phyloP scores from a whole-genome alignment of 1,140 invertebrate species.

The Ectropis grisescens region DNA sequence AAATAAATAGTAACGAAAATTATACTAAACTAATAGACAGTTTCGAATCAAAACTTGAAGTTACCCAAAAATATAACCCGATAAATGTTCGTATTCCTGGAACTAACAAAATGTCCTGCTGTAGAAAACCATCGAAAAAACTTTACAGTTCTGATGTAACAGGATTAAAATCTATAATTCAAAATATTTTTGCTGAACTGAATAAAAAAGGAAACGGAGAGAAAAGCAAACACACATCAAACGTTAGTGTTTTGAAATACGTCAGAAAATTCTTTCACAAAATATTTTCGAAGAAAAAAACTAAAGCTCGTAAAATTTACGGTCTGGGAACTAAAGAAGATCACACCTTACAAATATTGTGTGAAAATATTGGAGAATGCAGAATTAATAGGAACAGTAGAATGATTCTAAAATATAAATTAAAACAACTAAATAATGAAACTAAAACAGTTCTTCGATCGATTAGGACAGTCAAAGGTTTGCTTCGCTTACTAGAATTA shows the following conservation, averaged over 20 bases:
- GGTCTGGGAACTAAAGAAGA: conserved; percentile 6
- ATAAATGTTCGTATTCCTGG: too few relatives aligned
- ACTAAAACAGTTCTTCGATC: conserved; percentile 29
- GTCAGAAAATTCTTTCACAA: conserved; percentile 27
- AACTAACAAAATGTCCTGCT: conserved; percentile 16
- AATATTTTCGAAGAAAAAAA: conserved; percentile 19
- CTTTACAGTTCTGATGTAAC: too few relatives aligned
- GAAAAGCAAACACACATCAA: too few relatives aligned
- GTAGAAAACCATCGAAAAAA: too few relatives aligned
- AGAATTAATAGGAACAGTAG: conserved; percentile 18
- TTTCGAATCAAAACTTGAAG: too few relatives aligned
- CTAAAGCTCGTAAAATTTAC: background rate
- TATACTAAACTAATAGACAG: too few relatives aligned
- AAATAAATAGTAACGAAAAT: too few relatives aligned
- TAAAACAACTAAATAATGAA: conserved; percentile 30
- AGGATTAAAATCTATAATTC: too few relatives aligned
- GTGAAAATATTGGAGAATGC: conserved; percentile 29
- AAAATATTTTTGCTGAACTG: too few relatives aligned
- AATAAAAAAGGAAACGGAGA: too few relatives aligned
- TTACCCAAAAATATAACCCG: too few relatives aligned
- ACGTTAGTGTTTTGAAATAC: conserved; percentile 18
- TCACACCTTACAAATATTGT: conserved; percentile 23
- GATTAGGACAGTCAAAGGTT: conserved; percentile 36
- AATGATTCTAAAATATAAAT: conserved; percentile 20
- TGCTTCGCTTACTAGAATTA: conserved; percentile 29